phyloP scores from a whole-genome alignment of 2,888 invertebrate genomes.

The Scaptomyza parva region DNA sequence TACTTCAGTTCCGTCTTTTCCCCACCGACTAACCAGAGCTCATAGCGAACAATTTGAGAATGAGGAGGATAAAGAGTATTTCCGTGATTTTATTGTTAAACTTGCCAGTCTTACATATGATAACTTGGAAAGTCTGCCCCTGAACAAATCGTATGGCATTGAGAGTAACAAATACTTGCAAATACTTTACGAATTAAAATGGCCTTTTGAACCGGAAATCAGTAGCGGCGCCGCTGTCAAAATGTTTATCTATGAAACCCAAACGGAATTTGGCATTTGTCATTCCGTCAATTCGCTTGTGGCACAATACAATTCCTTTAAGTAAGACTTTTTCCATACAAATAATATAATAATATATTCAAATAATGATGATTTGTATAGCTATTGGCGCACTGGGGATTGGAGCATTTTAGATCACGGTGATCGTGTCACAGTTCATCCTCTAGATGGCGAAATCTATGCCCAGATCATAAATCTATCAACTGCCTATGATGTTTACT shows the following conservation, averaged over 20 bases:
- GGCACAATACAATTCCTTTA: constrained; percentile 85
- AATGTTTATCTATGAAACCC: constrained; percentile 86
- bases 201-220: constrained; percentile 86
- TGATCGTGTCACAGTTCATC: constrained; percentile 87
- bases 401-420: constrained; percentile 86
- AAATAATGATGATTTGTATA: constrained; percentile 49
- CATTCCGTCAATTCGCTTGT: constrained; percentile 89
- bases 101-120: constrained; percentile 87
- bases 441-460: constrained; percentile 91
- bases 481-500: constrained; percentile 88
- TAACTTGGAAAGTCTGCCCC: constrained; percentile 86
- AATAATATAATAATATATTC: neutral
- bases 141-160: constrained; percentile 86
- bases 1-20: too few species aligned
- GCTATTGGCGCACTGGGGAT: constrained; percentile 87
- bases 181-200: constrained; percentile 84
- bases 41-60: constrained; percentile 78
- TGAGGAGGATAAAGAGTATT: constrained; percentile 86
- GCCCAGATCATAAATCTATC: constrained; percentile 90
- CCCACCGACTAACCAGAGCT: constrained; percentile 49
- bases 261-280: constrained; percentile 90
- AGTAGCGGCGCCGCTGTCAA: constrained; percentile 86
- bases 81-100: constrained; percentile 86
- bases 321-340: too few species aligned
- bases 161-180: constrained; percentile 87